Base-by-base conservation (phyloP, 1,140 invertebrate genomes). In the Acromyrmex heyeri region DNA sequence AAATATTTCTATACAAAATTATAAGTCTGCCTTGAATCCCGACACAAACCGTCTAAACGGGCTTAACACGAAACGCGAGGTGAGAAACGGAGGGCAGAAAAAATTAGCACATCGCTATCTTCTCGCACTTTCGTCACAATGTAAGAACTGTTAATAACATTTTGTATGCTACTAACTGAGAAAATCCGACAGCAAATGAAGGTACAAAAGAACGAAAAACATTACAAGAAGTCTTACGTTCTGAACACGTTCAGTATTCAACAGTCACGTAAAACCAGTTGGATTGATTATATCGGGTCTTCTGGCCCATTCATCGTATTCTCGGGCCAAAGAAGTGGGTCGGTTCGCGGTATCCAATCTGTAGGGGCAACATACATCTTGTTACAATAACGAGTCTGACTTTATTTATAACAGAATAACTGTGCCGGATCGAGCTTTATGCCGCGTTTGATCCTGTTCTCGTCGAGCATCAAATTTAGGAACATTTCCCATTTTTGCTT, bases 371-470 rank as follows among this genome's bases (percentile, higher is more conserved):
- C 57, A 67, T 21, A 67, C 48, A 27, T 50, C 59, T 70, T 12
- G 53, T 65, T 59, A 30, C 59, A 64, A 85, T 77, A 85, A 85
- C 64, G 64, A 81, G 16, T 86, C 18, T 16, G 44, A 14, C n/a
- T 70, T 83, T 72, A 82, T 82, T 86, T 86, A 83, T 73, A 83
- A 65, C 78, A 57, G 78, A 83, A 83, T 78, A 76, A 78, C 73
- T 78, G 72, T 65, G 59, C 50, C 18, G 44, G 30, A 78, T 21
- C 48, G 82, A 55, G 38, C 30, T 85, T 78, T 27, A 8, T 12
- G 14, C 30, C 18, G 24, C 18, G 44, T 53, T 10, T 14, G 27
- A 77, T 64, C 21, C 18, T 75, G 59, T 61, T 90, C 69, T 50
- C 72, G 57, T 62, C 70, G 62, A 86, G 38, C 86, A 79, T 86